phyloP scores from a whole-genome alignment of 2,888 invertebrate species.

The Pseudolycoriella hygida region DNA sequence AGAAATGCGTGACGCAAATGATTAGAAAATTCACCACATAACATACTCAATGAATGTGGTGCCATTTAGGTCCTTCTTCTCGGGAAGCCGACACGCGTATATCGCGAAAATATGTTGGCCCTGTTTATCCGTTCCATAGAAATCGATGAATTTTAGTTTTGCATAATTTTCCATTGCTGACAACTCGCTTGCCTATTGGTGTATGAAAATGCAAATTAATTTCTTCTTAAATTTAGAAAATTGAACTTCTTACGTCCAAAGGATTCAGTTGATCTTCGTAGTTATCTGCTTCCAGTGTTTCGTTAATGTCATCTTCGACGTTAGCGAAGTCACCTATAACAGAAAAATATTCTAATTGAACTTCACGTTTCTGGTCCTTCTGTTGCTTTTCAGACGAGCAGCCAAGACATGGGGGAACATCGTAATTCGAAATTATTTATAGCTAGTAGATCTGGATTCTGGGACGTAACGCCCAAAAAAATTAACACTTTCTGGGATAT shows the following conservation, averaged over 20 bases:
- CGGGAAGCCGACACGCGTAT: conserved; percentile 72
- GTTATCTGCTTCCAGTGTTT: conserved; percentile 12
- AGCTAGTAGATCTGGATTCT: no score
- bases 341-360: no score
- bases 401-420: no score
- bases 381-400: no score
- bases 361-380: no score
- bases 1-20: neutral
- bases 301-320: conserved; percentile 13
- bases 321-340: conserved; percentile 18
- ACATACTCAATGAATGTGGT: conserved; percentile 29
- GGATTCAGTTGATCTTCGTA: conserved; percentile 20
- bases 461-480: no score
- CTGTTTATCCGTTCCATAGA: conserved; percentile 45
- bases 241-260: conserved; percentile 16
- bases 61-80: conserved; percentile 56
- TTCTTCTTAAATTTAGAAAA: neutral
- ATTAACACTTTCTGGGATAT: no score
- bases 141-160: conserved; percentile 33
- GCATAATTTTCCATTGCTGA: conserved; percentile 11
- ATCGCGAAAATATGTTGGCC: conserved; percentile 93
- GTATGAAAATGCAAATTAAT: conserved; percentile 1
- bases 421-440: no score
- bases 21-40: neutral
- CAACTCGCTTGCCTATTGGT: conserved; percentile 8